phyloP scores from a whole-genome alignment of 1,140 invertebrate species.

The Drosophila yakuba region DNA sequence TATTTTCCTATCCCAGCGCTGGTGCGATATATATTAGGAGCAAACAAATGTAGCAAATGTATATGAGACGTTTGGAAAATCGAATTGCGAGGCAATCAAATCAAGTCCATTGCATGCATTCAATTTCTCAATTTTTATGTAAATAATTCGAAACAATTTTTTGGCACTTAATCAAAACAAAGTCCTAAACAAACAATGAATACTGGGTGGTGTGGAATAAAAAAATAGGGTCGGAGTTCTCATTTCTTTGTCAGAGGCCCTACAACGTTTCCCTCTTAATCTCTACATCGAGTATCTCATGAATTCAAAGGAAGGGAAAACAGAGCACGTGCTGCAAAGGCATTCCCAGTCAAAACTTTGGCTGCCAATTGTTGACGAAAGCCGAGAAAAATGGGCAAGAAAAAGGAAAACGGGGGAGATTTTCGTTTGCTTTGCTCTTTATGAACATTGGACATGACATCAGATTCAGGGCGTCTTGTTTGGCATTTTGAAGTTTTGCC shows the following conservation, averaged over 20 bases:
- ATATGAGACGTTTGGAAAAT: neutral
- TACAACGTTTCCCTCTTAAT: conserved; percentile 25
- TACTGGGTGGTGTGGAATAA: neutral
- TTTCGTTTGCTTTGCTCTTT: conserved; percentile 64
- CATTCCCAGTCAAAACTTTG: conserved; percentile 39
- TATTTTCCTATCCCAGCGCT: conserved; percentile 17
- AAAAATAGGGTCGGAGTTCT: neutral
- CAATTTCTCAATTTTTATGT: conserved; percentile 71
- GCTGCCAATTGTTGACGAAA: conserved; percentile 41
- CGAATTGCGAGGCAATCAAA: conserved; percentile 47
- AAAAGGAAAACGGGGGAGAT: conserved; percentile 6
- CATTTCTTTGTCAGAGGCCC: conserved; percentile 23
- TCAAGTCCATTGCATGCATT: conserved; percentile 54
- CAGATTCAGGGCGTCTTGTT: conserved; percentile 50
- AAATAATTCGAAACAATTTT: conserved; percentile 74
- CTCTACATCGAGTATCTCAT: conserved; percentile 22
- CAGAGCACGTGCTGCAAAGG: conserved; percentile 39
- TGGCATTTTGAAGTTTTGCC: conserved; percentile 45
- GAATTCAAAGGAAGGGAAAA: conserved; percentile 30
- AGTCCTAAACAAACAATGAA: conserved; percentile 68
- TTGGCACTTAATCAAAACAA: conserved; percentile 74
- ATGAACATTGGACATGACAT: conserved; percentile 67
- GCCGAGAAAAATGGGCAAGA: conserved; percentile 19
- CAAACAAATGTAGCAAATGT: conserved; percentile 28
- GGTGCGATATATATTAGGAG: conserved; percentile 17